Percentiles rank a stretch among this genome's conserved stretches.
Conservation (phyloP, 2,797 vertebrate species). For the Acipenser ruthenus region DNA sequence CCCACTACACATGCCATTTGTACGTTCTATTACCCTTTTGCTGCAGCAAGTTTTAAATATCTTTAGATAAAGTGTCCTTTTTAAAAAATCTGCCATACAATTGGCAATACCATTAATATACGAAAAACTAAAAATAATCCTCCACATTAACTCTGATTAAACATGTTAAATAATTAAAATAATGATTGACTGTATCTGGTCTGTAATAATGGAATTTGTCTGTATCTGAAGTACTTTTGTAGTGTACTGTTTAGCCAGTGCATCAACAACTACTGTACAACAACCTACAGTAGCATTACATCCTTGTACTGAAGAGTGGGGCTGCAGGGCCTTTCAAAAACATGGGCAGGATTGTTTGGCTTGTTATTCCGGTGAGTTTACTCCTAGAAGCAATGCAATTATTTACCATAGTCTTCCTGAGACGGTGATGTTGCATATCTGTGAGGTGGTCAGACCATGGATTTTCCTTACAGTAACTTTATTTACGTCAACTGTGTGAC, state of each 20-base stretch:
- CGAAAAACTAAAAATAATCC: background rate
- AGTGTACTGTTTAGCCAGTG: too few relatives aligned
- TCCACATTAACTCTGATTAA: background rate
- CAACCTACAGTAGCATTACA: too few relatives aligned
- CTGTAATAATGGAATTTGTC: background rate
- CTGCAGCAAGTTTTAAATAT: conserved; percentile 38
- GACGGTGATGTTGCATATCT: too few relatives aligned
- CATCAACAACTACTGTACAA: too few relatives aligned
- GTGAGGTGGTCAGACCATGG: too few relatives aligned
- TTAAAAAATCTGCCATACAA: background rate
- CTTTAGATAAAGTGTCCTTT: conserved; percentile 21
- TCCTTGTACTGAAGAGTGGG: background rate
- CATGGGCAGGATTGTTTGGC: too few relatives aligned
- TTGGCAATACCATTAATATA: background rate
- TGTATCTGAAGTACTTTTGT: background rate
- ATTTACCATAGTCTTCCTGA: too few relatives aligned
- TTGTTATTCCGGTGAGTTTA: too few relatives aligned
- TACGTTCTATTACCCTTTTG: conserved; percentile 26
- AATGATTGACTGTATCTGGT: too few relatives aligned
- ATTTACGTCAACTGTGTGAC: too few relatives aligned
- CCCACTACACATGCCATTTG: conserved; percentile 35
- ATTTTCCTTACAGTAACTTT: too few relatives aligned
- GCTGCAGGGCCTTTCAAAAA: background rate
- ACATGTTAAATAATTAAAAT: background rate
- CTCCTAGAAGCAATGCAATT: too few relatives aligned